Base-by-base conservation (phyloP, 1,140 invertebrate genomes). In the Leptoteleia sp. region DNA sequence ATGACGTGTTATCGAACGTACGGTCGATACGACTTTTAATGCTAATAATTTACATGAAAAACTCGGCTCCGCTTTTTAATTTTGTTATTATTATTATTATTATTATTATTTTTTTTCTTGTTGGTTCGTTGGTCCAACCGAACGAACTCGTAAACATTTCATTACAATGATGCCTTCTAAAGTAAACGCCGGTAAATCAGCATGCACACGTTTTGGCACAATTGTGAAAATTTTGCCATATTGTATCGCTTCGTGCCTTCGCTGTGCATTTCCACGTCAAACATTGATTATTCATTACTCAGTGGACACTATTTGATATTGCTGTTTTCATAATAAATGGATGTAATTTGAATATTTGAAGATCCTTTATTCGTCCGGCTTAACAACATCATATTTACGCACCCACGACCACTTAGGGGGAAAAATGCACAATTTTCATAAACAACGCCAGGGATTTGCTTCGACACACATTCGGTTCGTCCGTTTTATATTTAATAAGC, bases 281-380 rank as follows among this genome's bases (percentile, higher is more conserved):
- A 57, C 64, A 68, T 68, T 68, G 33, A 68, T 68, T 68, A 68
- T 68, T 57, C 64, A 68, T 68, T 40, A 48, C 12, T 45, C 62
- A 40, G 38, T 11, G 31, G 31, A 13, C 27, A 19, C 25, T 57
- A 40, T 57, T 68, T 68, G 52, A 68, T 57, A 57, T 40, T 27
- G 11, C 42, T 22, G 48, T 35, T 57, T 55, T 57, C 42, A 50
- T 50, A 70, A 59, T 59, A 70, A 70, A 70, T 50, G 16, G 27
- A 42, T 40, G 33, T 50, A 48, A 70, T 40, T 59, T 59, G 52
- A 59, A 70, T 70, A 59, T 40, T 50, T 59, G 33, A 70, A 35
- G 43, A 47, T 25, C 31, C 25, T 19, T 5, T 5, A 19, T 17
- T 27, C 6, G 1, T 27, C 25, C 8, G 17, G 42, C 42, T 61